These are phyloP conservation scores for Tuberolachnus salignus DNA, from an alignment of 2,888 invertebrate genomes.

Conservation along the genomic window DNA sequence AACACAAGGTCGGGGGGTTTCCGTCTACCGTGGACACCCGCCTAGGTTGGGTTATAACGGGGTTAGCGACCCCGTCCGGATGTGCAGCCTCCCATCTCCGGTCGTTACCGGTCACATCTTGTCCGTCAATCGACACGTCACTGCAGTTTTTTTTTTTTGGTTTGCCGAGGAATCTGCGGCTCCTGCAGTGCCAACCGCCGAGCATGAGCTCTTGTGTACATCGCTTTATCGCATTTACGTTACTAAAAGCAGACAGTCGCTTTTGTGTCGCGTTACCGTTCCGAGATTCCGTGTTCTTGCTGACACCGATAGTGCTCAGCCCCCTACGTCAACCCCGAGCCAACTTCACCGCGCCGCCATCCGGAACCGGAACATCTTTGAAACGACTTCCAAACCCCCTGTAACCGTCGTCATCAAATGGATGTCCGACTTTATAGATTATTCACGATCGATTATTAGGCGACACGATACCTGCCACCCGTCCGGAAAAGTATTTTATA, in stretches of 20 bases:
- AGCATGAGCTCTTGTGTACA: not conserved
- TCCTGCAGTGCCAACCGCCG: conserved; percentile 15
- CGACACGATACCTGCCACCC: too few relatives aligned
- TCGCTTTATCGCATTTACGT: not conserved
- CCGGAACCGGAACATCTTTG: too few relatives aligned
- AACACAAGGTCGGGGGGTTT: not conserved
- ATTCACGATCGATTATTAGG: too few relatives aligned
- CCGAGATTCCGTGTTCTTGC: not conserved
- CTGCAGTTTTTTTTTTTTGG: not conserved
- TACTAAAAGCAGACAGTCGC: not conserved
- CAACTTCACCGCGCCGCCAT: too few relatives aligned
- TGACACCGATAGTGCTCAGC: not conserved
- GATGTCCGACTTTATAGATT: too few relatives aligned
- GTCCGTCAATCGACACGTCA: not conserved
- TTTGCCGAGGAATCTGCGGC: conserved; percentile 3
- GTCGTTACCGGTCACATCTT: not conserved
- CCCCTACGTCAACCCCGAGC: too few relatives aligned
- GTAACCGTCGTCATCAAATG: too few relatives aligned
- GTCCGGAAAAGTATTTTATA: too few relatives aligned
- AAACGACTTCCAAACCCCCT: too few relatives aligned
- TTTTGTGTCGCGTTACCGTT: conserved; percentile 31
- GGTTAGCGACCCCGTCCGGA: not conserved
- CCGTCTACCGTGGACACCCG: conserved; percentile 14
- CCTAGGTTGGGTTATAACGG: conserved; percentile 13
- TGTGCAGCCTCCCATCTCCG: not conserved